These are phyloP conservation scores for Orthosia gothica DNA, from an alignment of 2,888 invertebrate genomes.

Conservation along the genomic window DNA sequence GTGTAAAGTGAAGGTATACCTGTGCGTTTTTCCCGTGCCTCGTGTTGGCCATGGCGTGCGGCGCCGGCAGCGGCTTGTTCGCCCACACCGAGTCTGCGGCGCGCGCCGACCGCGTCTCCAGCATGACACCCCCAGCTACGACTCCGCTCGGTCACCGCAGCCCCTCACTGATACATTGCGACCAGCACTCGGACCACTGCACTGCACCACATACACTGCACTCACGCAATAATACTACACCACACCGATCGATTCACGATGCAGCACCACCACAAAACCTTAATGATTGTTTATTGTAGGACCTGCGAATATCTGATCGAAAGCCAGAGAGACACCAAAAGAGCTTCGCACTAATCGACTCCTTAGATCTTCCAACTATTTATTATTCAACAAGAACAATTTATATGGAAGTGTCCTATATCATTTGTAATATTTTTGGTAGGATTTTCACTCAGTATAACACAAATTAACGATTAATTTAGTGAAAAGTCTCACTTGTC, in stretches of 20 bases:
- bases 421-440: constrained; percentile 59
- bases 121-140: constrained; percentile 91
- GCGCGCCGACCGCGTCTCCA: constrained; percentile 94
- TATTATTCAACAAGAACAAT: constrained; percentile 51
- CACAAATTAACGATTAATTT: constrained; percentile 75
- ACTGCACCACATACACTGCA: constrained; percentile 77
- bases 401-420: constrained; percentile 40
- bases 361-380: constrained; percentile 47
- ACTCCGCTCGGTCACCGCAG: constrained; percentile 76
- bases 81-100: constrained; percentile 94
- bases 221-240: constrained; percentile 56
- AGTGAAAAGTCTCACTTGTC: constrained; percentile 83
- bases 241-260: constrained; percentile 69
- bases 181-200: constrained; percentile 70
- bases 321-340: constrained; percentile 76
- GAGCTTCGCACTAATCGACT: constrained; percentile 73
- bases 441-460: constrained; percentile 76
- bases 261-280: constrained; percentile 76
- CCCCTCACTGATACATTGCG: constrained; percentile 85
- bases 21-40: constrained; percentile 94
- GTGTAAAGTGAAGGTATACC: constrained; percentile 76
- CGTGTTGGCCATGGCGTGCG: constrained; percentile 91
- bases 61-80: constrained; percentile 92
- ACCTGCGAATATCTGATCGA: constrained; percentile 86
- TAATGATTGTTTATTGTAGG: constrained; percentile 82